These are phyloP conservation scores for Scartelaos histophorus DNA, from an alignment of 2,113 vertebrate species.

Conservation along the genomic window DNA sequence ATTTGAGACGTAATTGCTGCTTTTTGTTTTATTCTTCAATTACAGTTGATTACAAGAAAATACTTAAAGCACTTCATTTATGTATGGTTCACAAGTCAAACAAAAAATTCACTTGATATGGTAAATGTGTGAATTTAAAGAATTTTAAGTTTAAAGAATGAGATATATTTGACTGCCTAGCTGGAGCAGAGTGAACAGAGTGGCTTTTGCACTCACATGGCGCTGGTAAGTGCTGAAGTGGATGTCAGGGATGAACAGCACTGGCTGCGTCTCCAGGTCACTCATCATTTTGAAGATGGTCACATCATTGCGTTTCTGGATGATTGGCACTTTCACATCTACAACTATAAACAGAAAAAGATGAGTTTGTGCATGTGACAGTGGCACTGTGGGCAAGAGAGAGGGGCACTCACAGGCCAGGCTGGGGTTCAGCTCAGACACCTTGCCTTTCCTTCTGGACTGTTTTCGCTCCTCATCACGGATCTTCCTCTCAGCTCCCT, in stretches of 20 bases:
- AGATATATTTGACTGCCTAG: no score
- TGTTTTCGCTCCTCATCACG: constrained; percentile 98
- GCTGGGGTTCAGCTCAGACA: constrained; percentile 77
- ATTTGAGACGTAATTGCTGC: no score
- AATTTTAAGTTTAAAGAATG: no score
- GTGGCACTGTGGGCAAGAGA: no score
- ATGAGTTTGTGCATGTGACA: background rate
- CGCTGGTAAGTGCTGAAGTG: constrained; percentile 93
- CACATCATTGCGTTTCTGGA: constrained; percentile 91
- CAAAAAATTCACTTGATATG: no score
- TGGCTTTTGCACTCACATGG: constrained; percentile 81
- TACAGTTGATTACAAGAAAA: no score
- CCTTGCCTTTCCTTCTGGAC: constrained; percentile 97
- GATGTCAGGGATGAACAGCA: constrained; percentile 96
- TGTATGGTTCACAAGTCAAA: background rate
- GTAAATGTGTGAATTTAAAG: no score
- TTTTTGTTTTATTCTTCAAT: no score
- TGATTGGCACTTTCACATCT: constrained; percentile 88
- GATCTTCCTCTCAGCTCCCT: constrained; percentile 98
- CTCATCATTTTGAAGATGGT: constrained; percentile 92
- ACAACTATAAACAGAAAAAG: constrained; percentile 68
- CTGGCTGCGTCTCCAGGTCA: constrained; percentile 92
- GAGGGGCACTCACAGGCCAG: constrained; percentile 81
- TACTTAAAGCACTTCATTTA: background rate
- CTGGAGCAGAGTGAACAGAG: background rate